Conservation (phyloP, 2,113 vertebrate species). For the Xenus cinereus region DNA sequence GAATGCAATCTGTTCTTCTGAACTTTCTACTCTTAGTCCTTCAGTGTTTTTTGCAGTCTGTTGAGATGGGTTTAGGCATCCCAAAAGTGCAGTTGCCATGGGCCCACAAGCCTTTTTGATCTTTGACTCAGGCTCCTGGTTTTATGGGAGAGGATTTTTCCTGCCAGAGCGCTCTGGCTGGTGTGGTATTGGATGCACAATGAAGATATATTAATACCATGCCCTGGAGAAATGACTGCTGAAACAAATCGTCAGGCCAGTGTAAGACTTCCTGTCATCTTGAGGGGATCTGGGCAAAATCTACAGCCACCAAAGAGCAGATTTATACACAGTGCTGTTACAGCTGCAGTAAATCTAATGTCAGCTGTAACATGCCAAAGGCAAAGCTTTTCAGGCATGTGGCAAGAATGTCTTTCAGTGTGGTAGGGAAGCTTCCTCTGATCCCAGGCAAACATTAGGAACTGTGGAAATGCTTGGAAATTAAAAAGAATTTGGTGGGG, state of each 20-base stretch:
- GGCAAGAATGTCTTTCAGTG: neutral
- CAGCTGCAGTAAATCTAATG: slow-evolving; percentile 4
- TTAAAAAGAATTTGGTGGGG: neutral
- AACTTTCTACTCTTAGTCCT: neutral
- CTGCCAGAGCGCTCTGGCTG: neutral
- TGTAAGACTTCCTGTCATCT: neutral
- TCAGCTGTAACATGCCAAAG: neutral
- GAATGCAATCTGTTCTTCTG: neutral
- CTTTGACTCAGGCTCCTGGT: neutral
- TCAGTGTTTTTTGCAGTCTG: neutral
- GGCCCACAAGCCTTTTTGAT: neutral
- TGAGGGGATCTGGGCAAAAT: neutral
- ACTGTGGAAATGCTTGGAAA: neutral
- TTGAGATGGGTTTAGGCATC: neutral
- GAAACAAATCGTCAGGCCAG: neutral
- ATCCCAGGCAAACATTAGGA: neutral
- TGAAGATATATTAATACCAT: neutral
- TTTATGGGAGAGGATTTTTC: neutral
- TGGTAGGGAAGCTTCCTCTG: neutral
- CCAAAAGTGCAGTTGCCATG: neutral
- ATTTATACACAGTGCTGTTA: neutral
- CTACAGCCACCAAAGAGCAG: neutral
- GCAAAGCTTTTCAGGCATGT: neutral
- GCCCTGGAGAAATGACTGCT: slow-evolving; percentile 24
- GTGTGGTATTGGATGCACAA: neutral